Percentiles rank a stretch among this genome's conserved stretches.
These are phyloP conservation scores for Tenodera sinensis DNA, from an alignment of 2,888 invertebrate genomes.

Conservation along the genomic window DNA sequence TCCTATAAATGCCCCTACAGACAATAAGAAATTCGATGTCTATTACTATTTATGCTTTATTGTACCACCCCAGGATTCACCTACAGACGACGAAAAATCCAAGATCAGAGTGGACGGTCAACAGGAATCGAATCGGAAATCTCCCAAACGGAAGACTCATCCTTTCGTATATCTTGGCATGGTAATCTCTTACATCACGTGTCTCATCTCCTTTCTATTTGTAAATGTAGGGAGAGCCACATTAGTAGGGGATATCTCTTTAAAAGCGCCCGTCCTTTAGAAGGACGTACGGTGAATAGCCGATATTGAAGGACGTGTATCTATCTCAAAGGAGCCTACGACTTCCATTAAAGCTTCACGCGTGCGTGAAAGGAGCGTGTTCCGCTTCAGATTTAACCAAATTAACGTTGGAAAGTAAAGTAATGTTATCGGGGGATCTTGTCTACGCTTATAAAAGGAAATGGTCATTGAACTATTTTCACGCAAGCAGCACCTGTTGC, in stretches of 20 bases:
- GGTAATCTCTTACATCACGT: no score
- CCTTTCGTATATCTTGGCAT: no score
- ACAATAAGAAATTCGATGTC: no score
- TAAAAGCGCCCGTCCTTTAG: not conserved
- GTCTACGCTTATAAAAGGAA: not conserved
- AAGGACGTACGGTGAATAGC: not conserved
- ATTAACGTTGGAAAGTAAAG: not conserved
- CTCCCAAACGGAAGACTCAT: no score
- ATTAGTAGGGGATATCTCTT: not conserved
- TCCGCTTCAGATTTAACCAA: not conserved
- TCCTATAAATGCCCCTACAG: no score
- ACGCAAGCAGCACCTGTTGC: constrained; percentile 11
- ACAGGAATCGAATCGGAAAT: no score
- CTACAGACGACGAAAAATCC: no score
- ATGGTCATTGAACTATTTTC: not conserved
- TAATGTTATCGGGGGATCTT: not conserved
- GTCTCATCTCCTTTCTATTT: not conserved
- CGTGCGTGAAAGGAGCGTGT: not conserved
- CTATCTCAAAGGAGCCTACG: not conserved
- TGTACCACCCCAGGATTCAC: no score
- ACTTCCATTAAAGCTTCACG: not conserved
- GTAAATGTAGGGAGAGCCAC: not conserved
- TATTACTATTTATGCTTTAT: no score
- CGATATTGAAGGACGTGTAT: not conserved
- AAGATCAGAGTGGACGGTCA: no score